Conservation (phyloP, 2,888 invertebrate genomes). For the Standfussiana lucernea region DNA sequence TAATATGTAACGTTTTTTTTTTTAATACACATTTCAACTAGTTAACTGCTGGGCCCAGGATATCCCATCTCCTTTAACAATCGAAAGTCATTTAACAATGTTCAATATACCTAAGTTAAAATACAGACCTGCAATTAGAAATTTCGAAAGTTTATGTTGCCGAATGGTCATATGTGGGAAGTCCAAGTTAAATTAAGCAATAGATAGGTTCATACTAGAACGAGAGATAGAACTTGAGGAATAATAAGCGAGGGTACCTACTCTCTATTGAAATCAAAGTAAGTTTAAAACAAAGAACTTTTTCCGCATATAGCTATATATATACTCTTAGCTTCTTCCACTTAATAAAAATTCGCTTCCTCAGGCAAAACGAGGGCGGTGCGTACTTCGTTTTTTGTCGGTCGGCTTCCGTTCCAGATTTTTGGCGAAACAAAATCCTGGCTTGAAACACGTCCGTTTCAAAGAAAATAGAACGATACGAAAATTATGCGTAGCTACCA, state of each 20-base stretch:
- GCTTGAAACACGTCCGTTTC: slow-evolving; percentile 21
- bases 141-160: background rate
- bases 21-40: too few species aligned
- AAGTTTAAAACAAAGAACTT: slow-evolving; percentile 13
- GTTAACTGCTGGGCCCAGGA: too few species aligned
- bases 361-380: slow-evolving; percentile 29
- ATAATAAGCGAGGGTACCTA: background rate
- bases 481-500: slow-evolving; percentile 26
- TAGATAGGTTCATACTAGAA: too few species aligned
- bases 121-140: background rate
- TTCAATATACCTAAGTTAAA: background rate
- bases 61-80: too few species aligned
- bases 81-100: background rate
- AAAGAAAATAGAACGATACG: slow-evolving; percentile 38
- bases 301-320: background rate
- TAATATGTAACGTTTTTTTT: too few species aligned
- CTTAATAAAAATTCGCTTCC: slow-evolving; percentile 54
- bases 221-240: background rate
- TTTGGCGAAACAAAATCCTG: slow-evolving; percentile 52
- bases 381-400: slow-evolving; percentile 44
- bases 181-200: background rate
- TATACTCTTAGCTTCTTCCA: slow-evolving; percentile 26
- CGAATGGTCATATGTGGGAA: background rate
- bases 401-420: slow-evolving; percentile 53
- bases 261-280: background rate